Evolutionary conservation across 2,797 vertebrate genomes (phyloP), one percentile per base, ranked within the genome.

Genomic region (Podarcis siculus): DNA sequence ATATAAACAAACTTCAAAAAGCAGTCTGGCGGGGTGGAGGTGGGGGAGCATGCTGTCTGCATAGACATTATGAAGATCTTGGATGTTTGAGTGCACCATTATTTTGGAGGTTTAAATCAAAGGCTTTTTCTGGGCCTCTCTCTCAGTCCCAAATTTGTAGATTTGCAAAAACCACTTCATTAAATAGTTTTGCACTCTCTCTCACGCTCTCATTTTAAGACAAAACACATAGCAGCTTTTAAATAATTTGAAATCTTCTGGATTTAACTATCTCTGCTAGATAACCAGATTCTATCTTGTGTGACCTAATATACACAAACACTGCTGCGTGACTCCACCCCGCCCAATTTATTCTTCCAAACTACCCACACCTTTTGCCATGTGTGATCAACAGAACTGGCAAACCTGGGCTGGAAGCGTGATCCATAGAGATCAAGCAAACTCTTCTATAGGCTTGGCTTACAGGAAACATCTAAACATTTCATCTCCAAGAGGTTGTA

Each of bases 1-100:
- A 69, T 77, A 80, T 89, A 89, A 89, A 89, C 83, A 89, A 89
- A 86, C 83, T 89, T 89, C 78, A 89, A 82, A 87, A 78, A 90
- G 73, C 39, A 67, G 78, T 82, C 83, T 85, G 83, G 78, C 12
- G 17, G 37, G 15, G 45, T 76, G 73, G 32, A 32, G 64, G 37
- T 17, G 39, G 64, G 64, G 27, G 39, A 37, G 32, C n/a, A 69
- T 61, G 25, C 49, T 49, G 80, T 61, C 67, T 27, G 79, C 66
- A 58, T 39, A 82, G 71, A 84, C 35, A 89, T 81, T 82, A 81
- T 81, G 32, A 84, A 88, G 32, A n/a, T 85, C 35, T 58, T 76
- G 39, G 69, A 55, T 81, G 78, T 58, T 39, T 85, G 42, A 86
- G 42, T 69, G 71, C 78, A 76, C 69, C 32, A 55, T 69, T 85